Evolutionary conservation across 2,113 vertebrate genomes (phyloP), one percentile per base, ranked within the genome.

Genomic region (Ceyx melanurus): DNA sequence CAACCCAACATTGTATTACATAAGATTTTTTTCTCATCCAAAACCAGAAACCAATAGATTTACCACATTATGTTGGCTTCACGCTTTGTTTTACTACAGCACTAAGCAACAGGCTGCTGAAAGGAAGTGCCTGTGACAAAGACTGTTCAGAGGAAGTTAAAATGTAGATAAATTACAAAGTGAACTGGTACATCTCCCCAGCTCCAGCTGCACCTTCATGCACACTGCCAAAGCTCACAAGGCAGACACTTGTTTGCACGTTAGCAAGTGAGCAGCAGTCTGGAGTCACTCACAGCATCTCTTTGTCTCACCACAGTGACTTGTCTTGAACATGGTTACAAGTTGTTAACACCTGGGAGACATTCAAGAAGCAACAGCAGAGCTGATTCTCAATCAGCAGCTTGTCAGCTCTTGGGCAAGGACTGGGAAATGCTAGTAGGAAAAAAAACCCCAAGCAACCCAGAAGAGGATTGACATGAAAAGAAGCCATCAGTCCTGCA

Each of bases 111-210:
- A 16, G 2, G 10, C 48, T 4, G 21, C 67, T 86, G 79, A 91
- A 86, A 88, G 87, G 82, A 94, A 93, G 45, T 67, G 16, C n/a
- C 53, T 71, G 4, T 17, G 56, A 89, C 58, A 89, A 80, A 82
- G 43, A 8, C 26, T n/a, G 79, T 31, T 92, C 43, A 80, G 81
- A 95, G 84, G 91, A 95, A 95, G 89, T 66, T 67, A 85, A n/a
- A 40, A 87, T 43, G 72, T 0, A 93, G 45, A 77, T 67, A 78
- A 94, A 93, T 86, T 22, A 35, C 72, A 88, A 89, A 92, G 33
- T 25, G 15, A 79, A 82, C 64, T 73, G 81, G 22, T 57, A 10
- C 37, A 58, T 50, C n/a, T 84, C 81, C 74, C 45, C 70, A 16
- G 65, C 54, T 84, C 58, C 94, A 82, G 94, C 60, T 87, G 78